These are phyloP conservation scores for Tricholauxania praeusta DNA, from an alignment of 2,888 invertebrate genomes.

Conservation along the genomic window DNA sequence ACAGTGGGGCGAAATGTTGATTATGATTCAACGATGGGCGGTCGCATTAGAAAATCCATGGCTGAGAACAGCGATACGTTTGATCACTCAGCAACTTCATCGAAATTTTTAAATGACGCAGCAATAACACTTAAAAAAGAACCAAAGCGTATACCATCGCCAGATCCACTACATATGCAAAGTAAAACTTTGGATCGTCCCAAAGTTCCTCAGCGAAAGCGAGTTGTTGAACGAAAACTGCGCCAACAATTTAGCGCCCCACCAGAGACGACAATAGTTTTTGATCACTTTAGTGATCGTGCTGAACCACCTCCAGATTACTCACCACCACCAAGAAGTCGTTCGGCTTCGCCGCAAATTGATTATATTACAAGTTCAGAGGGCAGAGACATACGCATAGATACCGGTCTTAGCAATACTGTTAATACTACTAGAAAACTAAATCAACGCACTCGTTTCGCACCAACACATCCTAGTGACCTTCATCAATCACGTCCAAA, in stretches of 20 bases:
- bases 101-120: no score
- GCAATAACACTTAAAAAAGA: constrained; percentile 15
- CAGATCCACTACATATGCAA: constrained; percentile 67
- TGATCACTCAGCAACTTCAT: constrained; percentile 71
- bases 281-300: constrained; percentile 59
- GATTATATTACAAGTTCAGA: constrained; percentile 48
- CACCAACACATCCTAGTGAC: constrained; percentile 54
- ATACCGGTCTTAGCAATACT: constrained; percentile 35
- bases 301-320: constrained; percentile 80
- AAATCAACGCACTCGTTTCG: constrained; percentile 81
- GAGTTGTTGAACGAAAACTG: constrained; percentile 72
- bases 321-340: constrained; percentile 72
- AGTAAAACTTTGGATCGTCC: constrained; percentile 67
- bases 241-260: constrained; percentile 62
- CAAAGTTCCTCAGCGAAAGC: constrained; percentile 77
- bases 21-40: constrained; percentile 46
- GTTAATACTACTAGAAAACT: constrained; percentile 23
- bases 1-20: constrained; percentile 35
- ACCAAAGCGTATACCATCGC: constrained; percentile 22
- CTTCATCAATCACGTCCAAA: constrained; percentile 48
- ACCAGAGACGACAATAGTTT: constrained; percentile 69
- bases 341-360: constrained; percentile 64
- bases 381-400: constrained; percentile 29
- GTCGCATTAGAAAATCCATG: constrained; percentile 47
- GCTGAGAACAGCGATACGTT: constrained; percentile 72